These are phyloP conservation scores for Pteropus rufus DNA, from an alignment of 2,797 vertebrate species.

Conservation along the genomic window DNA sequence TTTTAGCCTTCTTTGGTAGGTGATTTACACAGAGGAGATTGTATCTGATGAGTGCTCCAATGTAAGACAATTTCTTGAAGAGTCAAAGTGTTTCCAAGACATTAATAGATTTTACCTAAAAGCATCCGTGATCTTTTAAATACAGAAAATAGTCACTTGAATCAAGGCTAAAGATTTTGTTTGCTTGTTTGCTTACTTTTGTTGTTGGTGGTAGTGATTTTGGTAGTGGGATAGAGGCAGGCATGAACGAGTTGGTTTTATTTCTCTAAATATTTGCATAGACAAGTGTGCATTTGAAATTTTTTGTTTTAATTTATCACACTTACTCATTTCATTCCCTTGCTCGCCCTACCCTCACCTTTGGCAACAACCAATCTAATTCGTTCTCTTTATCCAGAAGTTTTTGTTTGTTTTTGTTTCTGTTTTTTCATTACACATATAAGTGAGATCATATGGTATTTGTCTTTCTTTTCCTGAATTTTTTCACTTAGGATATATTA, in stretches of 20 bases:
- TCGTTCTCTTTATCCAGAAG: too few relatives aligned
- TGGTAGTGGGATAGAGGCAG: rapidly evolving
- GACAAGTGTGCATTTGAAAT: neutral
- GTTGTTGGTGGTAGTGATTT: neutral
- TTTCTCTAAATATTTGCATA: neutral
- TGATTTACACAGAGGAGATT: neutral
- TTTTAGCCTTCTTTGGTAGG: neutral
- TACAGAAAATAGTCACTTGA: neutral
- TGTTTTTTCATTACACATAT: too few relatives aligned
- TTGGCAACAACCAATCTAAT: too few relatives aligned
- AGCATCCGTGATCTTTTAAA: neutral
- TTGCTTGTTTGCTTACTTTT: neutral
- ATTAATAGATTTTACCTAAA: neutral
- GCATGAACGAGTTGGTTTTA: neutral
- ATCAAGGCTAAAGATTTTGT: neutral
- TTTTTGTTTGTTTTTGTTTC: too few relatives aligned
- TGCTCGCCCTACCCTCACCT: too few relatives aligned
- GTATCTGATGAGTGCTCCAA: neutral
- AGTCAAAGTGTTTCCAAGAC: neutral
- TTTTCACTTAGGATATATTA: neutral
- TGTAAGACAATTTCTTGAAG: neutral
- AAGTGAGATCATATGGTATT: neutral
- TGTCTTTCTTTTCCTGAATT: neutral
- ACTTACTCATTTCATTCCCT: too few relatives aligned
- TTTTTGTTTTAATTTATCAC: neutral